These are phyloP conservation scores for rat (Rattus norvegicus) DNA, from an alignment of 2,113 vertebrate genomes.

Conservation along the genomic window DNA sequence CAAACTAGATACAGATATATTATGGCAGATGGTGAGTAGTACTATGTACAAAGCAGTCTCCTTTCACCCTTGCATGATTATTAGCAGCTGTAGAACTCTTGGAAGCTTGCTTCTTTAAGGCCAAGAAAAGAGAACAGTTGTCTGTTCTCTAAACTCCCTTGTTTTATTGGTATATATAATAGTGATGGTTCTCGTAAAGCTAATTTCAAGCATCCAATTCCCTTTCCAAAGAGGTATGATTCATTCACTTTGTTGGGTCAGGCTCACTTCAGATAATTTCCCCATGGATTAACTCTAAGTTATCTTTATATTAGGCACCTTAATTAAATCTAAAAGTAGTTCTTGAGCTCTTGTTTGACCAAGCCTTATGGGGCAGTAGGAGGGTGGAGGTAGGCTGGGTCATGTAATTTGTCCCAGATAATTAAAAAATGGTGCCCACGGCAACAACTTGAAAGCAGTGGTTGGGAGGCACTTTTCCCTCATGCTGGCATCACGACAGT, in stretches of 20 bases:
- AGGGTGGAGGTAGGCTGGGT: background rate
- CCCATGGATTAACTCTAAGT: background rate
- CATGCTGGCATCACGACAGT: background rate
- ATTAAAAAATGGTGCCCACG: background rate
- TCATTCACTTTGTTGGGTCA: background rate
- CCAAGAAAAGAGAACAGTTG: background rate
- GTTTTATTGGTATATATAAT: background rate
- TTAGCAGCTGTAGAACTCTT: background rate
- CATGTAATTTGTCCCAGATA: background rate
- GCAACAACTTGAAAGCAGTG: background rate
- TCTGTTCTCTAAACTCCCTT: background rate
- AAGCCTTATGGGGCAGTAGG: background rate
- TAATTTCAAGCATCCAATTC: background rate
- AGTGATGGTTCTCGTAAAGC: background rate
- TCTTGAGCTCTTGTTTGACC: background rate
- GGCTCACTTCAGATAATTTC: background rate
- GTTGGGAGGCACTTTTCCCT: background rate
- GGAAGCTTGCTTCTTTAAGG: background rate
- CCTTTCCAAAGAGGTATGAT: background rate
- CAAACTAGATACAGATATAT: background rate
- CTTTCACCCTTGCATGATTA: background rate
- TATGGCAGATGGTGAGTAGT: background rate
- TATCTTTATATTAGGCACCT: background rate
- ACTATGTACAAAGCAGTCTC: background rate
- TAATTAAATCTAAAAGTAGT: constrained; percentile 3